Conservation (phyloP, 2,113 vertebrate species). For the Microcebus tavaratra region DNA sequence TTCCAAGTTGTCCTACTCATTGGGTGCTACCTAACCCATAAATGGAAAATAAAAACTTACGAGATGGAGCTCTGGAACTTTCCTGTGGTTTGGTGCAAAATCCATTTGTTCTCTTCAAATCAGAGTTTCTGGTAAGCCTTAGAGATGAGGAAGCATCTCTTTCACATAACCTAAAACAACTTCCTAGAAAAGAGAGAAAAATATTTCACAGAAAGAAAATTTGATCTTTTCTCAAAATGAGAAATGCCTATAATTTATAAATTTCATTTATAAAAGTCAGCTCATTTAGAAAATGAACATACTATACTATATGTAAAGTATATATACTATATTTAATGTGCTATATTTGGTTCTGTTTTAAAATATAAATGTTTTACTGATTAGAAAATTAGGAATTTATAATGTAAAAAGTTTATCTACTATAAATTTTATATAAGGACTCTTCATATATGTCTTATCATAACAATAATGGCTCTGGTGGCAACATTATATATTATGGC, state of each 20-base stretch:
- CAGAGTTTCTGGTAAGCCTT: conserved; percentile 49
- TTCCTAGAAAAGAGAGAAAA: conserved; percentile 72
- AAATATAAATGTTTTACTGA: conserved; percentile 16
- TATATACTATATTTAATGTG: not conserved
- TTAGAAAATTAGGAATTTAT: conserved; percentile 17
- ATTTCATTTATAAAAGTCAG: conserved; percentile 29
- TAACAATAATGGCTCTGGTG: not conserved
- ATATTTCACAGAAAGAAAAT: conserved; percentile 12
- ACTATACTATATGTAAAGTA: not conserved
- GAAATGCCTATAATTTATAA: not conserved
- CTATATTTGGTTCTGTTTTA: not conserved
- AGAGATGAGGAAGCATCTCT: conserved; percentile 64
- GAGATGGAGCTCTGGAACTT: conserved; percentile 48
- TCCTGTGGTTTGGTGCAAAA: conserved; percentile 81
- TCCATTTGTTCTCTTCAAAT: conserved; percentile 60
- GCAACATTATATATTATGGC: not conserved
- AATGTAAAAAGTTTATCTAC: not conserved
- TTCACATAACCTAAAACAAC: conserved; percentile 69
- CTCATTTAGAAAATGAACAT: not conserved
- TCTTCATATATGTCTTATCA: not conserved
- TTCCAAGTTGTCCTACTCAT: not conserved
- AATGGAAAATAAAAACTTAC: conserved; percentile 62
- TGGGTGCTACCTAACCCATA: not conserved
- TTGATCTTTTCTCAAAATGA: not conserved
- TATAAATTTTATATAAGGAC: not conserved